Base-by-base conservation (phyloP, 35 echinoderm and acorn worm species). In the Heliocidaris tuberculata region DNA sequence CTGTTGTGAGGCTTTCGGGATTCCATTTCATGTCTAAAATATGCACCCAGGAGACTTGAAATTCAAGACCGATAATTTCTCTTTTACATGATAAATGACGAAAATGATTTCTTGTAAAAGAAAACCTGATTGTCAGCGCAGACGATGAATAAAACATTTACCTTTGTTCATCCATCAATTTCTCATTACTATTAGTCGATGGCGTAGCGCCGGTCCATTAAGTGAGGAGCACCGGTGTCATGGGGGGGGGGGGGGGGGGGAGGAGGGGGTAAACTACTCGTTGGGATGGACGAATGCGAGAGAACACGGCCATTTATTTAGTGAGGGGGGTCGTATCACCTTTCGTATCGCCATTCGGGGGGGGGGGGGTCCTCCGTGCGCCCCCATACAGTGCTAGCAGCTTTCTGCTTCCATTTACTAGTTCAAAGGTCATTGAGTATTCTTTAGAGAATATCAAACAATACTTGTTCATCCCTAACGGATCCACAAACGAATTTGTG, bases 131-230 rank as follows among this genome's bases (percentile, higher is more conserved):
- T 27, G 27, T 19, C 27, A 78, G 65, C 65, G 21, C 65, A 78
- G 65, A 78, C 65, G 27, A 78, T 78, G 65, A 78, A 78, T 78
- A 78, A 78, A 78, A 78, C 65, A 78, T 78, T 78, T 78, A 27
- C 65, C n/a, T 70, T 78, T 78, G 65, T 78, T 19, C 15, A 78
- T n/a, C 21, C 7, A 78, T 90, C 32, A 90, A 42, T 90, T 50
- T 42, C 32, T 6, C n/a, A 49, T 47, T 47, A 95, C 65, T 5
- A 7, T 78, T 24, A 78, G 27, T 19, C 65, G 27, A 7, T 78
- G 65, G 65, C 65, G 8, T n/a, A 78, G 27, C 6, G 8, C 5
- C 0, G 65, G 65, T 27, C 7, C 21, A 78, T 7, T 24, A 1
- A 24, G 21, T 29, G 2, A 5, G 17, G 21, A 4, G 21, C 8